A percentile compares a stretch with the other conserved stretches of the same genome.
Conservation (phyloP, 2,888 invertebrate genomes). For the Diabrotica balteata region DNA sequence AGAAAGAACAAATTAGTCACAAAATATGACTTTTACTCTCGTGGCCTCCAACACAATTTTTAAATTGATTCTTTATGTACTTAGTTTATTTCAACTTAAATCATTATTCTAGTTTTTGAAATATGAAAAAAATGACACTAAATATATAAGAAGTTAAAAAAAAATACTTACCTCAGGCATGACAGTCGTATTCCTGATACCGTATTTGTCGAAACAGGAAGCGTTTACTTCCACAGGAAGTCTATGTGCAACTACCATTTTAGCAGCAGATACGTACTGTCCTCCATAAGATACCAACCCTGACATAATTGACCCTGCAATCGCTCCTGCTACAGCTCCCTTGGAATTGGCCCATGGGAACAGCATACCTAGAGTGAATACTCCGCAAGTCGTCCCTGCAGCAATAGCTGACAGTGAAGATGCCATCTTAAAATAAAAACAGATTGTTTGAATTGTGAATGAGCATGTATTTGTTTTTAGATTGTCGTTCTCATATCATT, state of each 20-base stretch:
- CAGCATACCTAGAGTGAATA: slow-evolving; percentile 83
- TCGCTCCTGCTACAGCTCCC: slow-evolving; percentile 68
- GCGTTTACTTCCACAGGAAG: slow-evolving; percentile 62
- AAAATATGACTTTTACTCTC: too few species aligned
- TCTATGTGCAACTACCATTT: slow-evolving; percentile 66
- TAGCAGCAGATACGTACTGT: slow-evolving; percentile 70
- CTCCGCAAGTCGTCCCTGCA: slow-evolving; percentile 81
- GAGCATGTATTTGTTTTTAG: too few species aligned
- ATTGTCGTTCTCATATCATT: too few species aligned
- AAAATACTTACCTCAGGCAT: slow-evolving; percentile 52
- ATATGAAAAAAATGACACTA: too few species aligned
- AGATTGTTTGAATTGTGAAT: too few species aligned
- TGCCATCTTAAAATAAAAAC: slow-evolving; percentile 62
- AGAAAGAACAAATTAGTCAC: too few species aligned
- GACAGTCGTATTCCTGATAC: slow-evolving; percentile 51
- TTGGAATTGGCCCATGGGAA: slow-evolving; percentile 80
- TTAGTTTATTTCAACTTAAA: not conserved
- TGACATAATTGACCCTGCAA: slow-evolving; percentile 68
- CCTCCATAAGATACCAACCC: slow-evolving; percentile 73
- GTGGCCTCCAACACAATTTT: too few species aligned
- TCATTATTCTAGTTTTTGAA: not conserved
- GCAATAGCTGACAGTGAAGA: slow-evolving; percentile 84
- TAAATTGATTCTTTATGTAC: not conserved
- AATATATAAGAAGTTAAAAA: too few species aligned
- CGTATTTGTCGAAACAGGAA: slow-evolving; percentile 56